phyloP scores from a whole-genome alignment of 2,888 invertebrate species.

The Drosophila anomalata region DNA sequence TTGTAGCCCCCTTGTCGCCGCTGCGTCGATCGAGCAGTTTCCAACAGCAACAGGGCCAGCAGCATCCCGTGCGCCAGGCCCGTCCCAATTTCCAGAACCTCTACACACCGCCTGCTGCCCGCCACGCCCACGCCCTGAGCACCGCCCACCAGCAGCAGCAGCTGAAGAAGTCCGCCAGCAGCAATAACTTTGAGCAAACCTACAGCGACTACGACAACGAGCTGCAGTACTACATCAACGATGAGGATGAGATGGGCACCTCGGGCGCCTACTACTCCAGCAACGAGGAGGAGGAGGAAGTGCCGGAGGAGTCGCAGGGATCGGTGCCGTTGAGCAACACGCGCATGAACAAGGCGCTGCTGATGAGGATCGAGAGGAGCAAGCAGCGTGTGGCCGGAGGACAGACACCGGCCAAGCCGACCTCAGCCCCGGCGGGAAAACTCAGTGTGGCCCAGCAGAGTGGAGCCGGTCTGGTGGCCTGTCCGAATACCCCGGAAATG shows the following conservation, averaged over 20 bases:
- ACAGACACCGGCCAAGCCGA: slow-evolving; percentile 63
- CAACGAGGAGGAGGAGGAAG: slow-evolving; percentile 79
- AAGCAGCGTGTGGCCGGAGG: slow-evolving; percentile 80
- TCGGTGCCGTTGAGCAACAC: slow-evolving; percentile 84
- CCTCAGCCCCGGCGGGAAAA: slow-evolving; percentile 82
- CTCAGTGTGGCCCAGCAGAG: slow-evolving; percentile 43
- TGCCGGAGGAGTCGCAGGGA: slow-evolving; percentile 32
- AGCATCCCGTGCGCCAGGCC: slow-evolving; percentile 56
- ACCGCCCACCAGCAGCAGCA: slow-evolving; percentile 46
- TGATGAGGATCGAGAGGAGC: slow-evolving; percentile 86
- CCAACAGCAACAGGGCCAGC: slow-evolving; percentile 68
- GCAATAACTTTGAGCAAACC: slow-evolving; percentile 82
- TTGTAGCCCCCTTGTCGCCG: slow-evolving; percentile 79
- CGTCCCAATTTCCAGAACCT: slow-evolving; percentile 80
- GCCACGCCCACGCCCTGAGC: slow-evolving; percentile 64
- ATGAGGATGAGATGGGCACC: slow-evolving; percentile 82
- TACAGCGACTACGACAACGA: slow-evolving; percentile 83
- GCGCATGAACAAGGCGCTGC: slow-evolving; percentile 90
- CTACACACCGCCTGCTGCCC: slow-evolving; percentile 82
- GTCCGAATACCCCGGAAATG: slow-evolving; percentile 86
- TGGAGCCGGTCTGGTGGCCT: slow-evolving; percentile 81
- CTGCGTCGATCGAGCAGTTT: slow-evolving; percentile 89
- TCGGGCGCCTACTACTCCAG: slow-evolving; percentile 81
- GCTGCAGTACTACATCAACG: slow-evolving; percentile 83
- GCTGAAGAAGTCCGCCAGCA: slow-evolving; percentile 83